phyloP scores from a whole-genome alignment of 53 echinoderm and acorn worm species.

The Antedon mediterranea region DNA sequence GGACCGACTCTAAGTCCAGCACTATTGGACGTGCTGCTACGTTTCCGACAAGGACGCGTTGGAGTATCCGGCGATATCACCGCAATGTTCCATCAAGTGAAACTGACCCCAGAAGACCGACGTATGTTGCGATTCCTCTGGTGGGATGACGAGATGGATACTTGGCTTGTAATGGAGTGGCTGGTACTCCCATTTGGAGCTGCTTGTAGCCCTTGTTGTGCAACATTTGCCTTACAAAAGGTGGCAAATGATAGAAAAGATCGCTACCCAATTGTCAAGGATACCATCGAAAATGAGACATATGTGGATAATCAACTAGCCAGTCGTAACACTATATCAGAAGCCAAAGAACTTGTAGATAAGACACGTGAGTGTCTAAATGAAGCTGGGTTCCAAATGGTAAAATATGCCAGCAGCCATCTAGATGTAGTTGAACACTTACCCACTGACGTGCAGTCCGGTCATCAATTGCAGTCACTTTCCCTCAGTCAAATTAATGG shows the following conservation, averaged over 20 bases:
- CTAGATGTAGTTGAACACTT: not conserved
- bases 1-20: constrained; percentile 1
- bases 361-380: constrained; percentile 5
- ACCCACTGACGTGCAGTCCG: not conserved
- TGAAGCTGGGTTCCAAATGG: constrained; percentile 9
- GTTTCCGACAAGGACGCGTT: constrained; percentile 5
- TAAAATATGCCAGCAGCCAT: constrained; percentile 13
- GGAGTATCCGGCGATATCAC: constrained; percentile 5
- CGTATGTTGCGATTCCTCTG: constrained; percentile 6
- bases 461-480: not conserved
- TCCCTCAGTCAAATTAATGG: constrained; percentile 3
- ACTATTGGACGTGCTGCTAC: constrained; percentile 6
- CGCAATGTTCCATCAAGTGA: constrained; percentile 7
- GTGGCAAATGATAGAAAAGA: not conserved
- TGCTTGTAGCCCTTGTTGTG: constrained; percentile 21
- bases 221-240: constrained; percentile 5
- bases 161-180: constrained; percentile 6
- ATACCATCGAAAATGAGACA: not conserved
- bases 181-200: constrained; percentile 21
- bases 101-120: not conserved
- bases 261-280: constrained; percentile 2
- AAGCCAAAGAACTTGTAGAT: constrained; percentile 1
- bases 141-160: constrained; percentile 9
- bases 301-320: constrained; percentile 5
- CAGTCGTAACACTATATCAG: not conserved